phyloP scores from a whole-genome alignment of 1,140 invertebrate species.

The Zelostemma sp. region DNA sequence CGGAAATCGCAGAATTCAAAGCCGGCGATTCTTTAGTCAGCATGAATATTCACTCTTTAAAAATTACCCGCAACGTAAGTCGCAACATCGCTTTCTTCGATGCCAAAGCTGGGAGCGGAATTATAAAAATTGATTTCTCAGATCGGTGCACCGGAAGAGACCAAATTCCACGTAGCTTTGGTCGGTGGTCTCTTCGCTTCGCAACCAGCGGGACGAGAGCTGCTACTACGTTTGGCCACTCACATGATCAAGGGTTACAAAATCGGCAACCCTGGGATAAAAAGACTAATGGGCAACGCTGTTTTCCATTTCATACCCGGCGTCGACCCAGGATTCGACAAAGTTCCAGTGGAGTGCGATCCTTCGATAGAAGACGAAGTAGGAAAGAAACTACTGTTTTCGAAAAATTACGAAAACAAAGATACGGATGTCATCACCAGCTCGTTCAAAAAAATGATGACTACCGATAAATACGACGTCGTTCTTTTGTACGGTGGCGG shows the following conservation, averaged over 20 bases:
- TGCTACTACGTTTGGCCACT: slow-evolving; percentile 83
- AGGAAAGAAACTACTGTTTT: slow-evolving; percentile 72
- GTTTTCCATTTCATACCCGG: slow-evolving; percentile 87
- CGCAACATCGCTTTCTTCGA: too few species aligned
- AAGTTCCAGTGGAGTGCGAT: slow-evolving; percentile 67
- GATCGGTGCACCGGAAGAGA: slow-evolving; percentile 81
- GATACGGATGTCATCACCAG: slow-evolving; percentile 67
- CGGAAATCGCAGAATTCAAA: slow-evolving; percentile 74
- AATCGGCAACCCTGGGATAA: slow-evolving; percentile 75
- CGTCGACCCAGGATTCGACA: slow-evolving; percentile 73
- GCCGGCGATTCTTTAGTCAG: slow-evolving; percentile 74
- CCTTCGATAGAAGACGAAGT: slow-evolving; percentile 70
- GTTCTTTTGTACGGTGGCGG: slow-evolving; percentile 77
- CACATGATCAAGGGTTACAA: slow-evolving; percentile 82
- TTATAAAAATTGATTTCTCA: slow-evolving; percentile 49
- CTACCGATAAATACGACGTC: slow-evolving; percentile 73
- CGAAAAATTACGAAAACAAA: slow-evolving; percentile 59
- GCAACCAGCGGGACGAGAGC: slow-evolving; percentile 87
- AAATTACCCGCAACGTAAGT: slow-evolving; percentile 75
- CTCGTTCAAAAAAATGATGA: slow-evolving; percentile 73
- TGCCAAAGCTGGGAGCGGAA: too few species aligned
- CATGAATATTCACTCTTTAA: slow-evolving; percentile 75
- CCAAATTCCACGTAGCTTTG: slow-evolving; percentile 84
- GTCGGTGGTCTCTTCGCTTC: slow-evolving; percentile 87
- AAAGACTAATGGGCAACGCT: slow-evolving; percentile 76